phyloP scores from a whole-genome alignment of 2,113 vertebrate genomes.

The Saccopteryx leptura region DNA sequence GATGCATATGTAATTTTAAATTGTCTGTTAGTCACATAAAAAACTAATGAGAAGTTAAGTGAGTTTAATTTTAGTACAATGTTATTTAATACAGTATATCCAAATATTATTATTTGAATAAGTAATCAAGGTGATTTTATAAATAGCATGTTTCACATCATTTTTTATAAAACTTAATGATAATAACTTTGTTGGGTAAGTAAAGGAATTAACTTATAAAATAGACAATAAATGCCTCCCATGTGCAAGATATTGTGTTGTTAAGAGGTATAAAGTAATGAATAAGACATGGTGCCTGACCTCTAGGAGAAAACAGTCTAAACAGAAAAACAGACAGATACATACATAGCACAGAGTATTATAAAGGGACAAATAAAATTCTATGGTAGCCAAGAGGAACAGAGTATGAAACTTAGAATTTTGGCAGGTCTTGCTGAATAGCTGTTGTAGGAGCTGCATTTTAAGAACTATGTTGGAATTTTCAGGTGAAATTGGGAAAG shows the following conservation, averaged over 20 bases:
- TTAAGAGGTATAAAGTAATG: neutral
- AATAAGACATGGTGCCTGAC: neutral
- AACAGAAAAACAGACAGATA: neutral
- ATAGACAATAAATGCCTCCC: neutral
- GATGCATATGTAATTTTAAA: neutral
- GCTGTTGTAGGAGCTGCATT: neutral
- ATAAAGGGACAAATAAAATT: neutral
- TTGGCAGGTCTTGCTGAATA: neutral
- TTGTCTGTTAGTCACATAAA: neutral
- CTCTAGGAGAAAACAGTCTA: neutral
- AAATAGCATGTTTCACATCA: neutral
- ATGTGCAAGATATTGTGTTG: neutral
- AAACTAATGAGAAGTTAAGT: neutral
- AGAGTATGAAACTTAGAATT: neutral
- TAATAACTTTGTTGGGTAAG: neutral
- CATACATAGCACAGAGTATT: neutral
- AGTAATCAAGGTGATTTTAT: constrained; percentile 16
- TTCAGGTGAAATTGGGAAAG: neutral
- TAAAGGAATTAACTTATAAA: constrained; percentile 23
- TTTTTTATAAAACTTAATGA: neutral
- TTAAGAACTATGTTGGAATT: neutral
- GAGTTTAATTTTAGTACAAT: neutral
- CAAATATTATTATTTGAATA: neutral
- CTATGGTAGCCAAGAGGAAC: neutral
- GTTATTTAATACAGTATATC: neutral